These are phyloP conservation scores for Cosmia pyralina DNA, from an alignment of 2,888 invertebrate species.

Conservation along the genomic window DNA sequence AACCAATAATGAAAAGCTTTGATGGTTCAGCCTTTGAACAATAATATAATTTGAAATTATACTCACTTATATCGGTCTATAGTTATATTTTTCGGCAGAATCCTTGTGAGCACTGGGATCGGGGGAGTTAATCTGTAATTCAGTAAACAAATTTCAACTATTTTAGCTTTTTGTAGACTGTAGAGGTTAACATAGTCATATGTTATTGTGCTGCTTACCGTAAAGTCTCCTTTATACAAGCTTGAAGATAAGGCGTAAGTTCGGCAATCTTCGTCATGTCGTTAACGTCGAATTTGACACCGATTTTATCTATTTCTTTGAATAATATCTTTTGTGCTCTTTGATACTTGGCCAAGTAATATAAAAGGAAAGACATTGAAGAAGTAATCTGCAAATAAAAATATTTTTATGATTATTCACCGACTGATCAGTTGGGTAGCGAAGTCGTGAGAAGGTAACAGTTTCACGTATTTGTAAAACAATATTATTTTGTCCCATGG, in stretches of 20 bases:
- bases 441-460: background rate
- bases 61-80: constrained; percentile 91
- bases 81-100: constrained; percentile 90
- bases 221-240: constrained; percentile 92
- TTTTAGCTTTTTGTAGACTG: background rate
- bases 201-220: constrained; percentile 78
- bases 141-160: constrained; percentile 18
- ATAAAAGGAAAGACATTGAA: constrained; percentile 91
- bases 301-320: constrained; percentile 89
- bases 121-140: constrained; percentile 90
- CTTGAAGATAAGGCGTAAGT: constrained; percentile 90
- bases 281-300: constrained; percentile 65
- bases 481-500: background rate
- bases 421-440: background rate
- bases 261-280: constrained; percentile 74
- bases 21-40: background rate
- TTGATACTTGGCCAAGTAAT: constrained; percentile 92
- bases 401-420: background rate
- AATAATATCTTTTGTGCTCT: constrained; percentile 91
- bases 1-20: background rate
- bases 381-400: constrained; percentile 88
- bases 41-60: background rate
- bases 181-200: background rate
- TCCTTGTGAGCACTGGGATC: constrained; percentile 91
- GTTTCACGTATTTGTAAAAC: background rate